Evolutionary conservation across 2,113 vertebrate species (phyloP).

Genomic region (Pterocles orientalis): DNA sequence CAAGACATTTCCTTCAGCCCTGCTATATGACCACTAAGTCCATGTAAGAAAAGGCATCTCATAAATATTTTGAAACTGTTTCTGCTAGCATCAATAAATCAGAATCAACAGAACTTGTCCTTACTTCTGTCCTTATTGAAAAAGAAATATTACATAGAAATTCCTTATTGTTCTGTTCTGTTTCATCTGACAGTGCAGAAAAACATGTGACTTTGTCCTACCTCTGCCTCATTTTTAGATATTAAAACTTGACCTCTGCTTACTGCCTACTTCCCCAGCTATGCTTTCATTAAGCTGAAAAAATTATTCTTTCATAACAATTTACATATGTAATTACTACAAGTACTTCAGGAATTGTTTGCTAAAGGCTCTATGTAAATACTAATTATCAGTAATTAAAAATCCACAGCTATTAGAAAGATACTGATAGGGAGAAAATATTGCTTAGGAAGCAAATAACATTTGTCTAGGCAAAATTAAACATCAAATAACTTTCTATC

Average conservation of each 20-base stretch:
- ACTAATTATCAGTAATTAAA: constrained; percentile 87
- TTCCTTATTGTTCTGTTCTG: not conserved
- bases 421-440: constrained; percentile 75
- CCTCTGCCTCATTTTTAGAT: not conserved
- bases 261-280: not conserved
- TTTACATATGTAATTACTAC: constrained; percentile 82
- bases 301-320: constrained; percentile 61
- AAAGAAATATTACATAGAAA: not conserved
- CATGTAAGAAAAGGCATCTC: not conserved
- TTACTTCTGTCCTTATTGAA: not conserved
- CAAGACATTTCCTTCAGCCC: not conserved
- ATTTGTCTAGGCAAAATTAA: constrained; percentile 57
- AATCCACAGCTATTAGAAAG: constrained; percentile 77
- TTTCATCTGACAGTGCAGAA: not conserved
- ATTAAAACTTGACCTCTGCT: constrained; percentile 24
- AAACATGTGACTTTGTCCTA: not conserved
- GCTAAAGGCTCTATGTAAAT: constrained; percentile 84
- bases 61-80: not conserved
- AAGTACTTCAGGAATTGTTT: constrained; percentile 78
- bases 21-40: not conserved
- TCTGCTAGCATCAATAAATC: not conserved
- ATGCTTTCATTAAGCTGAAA: constrained; percentile 38
- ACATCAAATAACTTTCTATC: constrained; percentile 67
- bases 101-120: not conserved
- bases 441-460: constrained; percentile 65